These are phyloP conservation scores for Turnix velox DNA, from an alignment of 2,113 vertebrate genomes.

Conservation along the genomic window DNA sequence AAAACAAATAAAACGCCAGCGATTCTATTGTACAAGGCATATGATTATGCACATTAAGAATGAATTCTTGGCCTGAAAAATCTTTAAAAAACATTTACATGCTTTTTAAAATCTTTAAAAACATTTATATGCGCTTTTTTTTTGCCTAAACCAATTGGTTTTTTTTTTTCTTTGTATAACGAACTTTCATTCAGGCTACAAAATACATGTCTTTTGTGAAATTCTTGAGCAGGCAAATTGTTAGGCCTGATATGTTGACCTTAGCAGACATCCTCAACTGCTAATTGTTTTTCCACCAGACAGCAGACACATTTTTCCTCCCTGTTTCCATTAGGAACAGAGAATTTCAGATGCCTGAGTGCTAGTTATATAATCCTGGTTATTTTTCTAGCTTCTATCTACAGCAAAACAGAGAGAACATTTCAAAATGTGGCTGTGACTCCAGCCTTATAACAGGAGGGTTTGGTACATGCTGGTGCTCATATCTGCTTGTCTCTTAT, in stretches of 20 bases:
- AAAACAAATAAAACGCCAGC: background rate
- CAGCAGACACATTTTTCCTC: background rate
- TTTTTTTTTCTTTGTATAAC: background rate
- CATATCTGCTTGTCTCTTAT: background rate
- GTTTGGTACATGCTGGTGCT: background rate
- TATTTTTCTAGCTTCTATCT: background rate
- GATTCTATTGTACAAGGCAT: background rate
- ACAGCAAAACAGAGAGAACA: background rate
- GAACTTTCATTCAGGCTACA: background rate
- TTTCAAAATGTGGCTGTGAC: background rate
- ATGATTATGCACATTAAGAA: background rate
- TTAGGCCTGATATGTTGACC: background rate
- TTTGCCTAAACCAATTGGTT: fast-evolving
- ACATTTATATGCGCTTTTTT: background rate
- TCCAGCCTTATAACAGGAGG: background rate
- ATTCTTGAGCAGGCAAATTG: background rate
- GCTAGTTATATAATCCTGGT: background rate
- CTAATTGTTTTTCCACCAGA: background rate
- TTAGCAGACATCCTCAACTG: background rate
- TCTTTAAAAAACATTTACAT: background rate
- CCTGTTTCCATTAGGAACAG: background rate
- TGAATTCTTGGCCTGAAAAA: background rate
- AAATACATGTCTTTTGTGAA: background rate
- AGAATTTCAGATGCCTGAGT: background rate
- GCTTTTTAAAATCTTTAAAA: background rate